Base-by-base conservation (phyloP, 2,113 vertebrate genomes). In the Collichthys lucidus region DNA sequence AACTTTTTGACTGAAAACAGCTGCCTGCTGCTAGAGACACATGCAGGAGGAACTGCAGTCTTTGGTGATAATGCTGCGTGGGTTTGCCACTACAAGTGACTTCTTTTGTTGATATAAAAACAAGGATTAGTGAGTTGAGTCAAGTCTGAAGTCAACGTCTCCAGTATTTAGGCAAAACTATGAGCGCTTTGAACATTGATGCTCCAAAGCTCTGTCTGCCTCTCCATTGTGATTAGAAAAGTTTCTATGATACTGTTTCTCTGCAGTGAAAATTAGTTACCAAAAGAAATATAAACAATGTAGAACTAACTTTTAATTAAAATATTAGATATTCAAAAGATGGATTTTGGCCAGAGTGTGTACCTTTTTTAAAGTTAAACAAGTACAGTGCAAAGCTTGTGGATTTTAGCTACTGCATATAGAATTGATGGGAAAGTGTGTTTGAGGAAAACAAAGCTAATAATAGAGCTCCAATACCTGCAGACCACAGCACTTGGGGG, bases 401-500 rank as follows among this genome's bases (percentile, higher is more conserved):
- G 69, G 44, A 77, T 44, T 88, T 79, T 26, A 78, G 26, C 42
- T 3, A 1, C 77, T 77, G 71, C 77, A 61, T 75, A 72, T 83
- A 69, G 72, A 84, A 83, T 80, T 82, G 70, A 80, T 74, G 40
- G 47, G 19, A 69, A 78, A 74, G n/a, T 68, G 69, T 53, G 49
- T 83, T 81, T 88, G 46, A 67, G 47, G 60, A 63, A 83, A 91
- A 84, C 59, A 79, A 66, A 80, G 83, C 74, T 88, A 88, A 88
- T 82, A 86, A 78, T 87, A 89, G 80, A 55, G 46, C 66, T 85
- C 61, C 59, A 55, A 74, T 83, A 91, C 74, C 86, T 92, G 88
- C 91, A 87, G 82, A 88, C 83, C 71, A 71, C 87, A 91, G 93
- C 86, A 84, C 76, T 85, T 70, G 65, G 62, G n/a, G 20, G n/a